Conservation (phyloP, 2,888 invertebrate species). For the Spilarctia lutea region DNA sequence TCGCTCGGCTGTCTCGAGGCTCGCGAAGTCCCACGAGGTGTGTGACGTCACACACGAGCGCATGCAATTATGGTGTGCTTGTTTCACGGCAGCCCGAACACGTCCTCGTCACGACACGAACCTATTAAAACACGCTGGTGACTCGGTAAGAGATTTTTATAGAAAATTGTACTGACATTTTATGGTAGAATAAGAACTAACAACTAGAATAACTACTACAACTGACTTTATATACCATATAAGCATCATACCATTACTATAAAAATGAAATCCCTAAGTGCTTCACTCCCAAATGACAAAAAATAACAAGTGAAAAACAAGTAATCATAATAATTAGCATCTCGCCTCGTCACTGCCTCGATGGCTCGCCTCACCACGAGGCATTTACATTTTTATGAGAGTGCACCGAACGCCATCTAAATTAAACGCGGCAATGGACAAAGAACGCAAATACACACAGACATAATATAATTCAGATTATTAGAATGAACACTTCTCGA, state of each 20-base stretch:
- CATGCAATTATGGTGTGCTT: constrained; percentile 42
- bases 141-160: constrained; percentile 10
- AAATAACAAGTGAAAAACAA: constrained; percentile 36
- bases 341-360: constrained; percentile 24
- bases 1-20: constrained; percentile 7
- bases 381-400: constrained; percentile 70
- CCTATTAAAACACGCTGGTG: constrained; percentile 17
- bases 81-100: constrained; percentile 25
- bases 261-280: background rate
- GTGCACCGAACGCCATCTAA: constrained; percentile 55
- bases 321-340: constrained; percentile 45
- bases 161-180: background rate
- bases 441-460: constrained; percentile 18
- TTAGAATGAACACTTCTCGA: constrained; percentile 11
- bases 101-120: constrained; percentile 12
- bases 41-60: constrained; percentile 34
- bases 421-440: constrained; percentile 49
- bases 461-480: constrained; percentile 22
- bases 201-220: background rate
- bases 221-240: background rate
- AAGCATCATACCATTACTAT: background rate
- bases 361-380: constrained; percentile 21
- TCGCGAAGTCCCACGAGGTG: constrained; percentile 19
- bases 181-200: background rate
- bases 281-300: constrained; percentile 10